Conservation (phyloP, 1,140 invertebrate genomes). For the Drosophila auraria region DNA sequence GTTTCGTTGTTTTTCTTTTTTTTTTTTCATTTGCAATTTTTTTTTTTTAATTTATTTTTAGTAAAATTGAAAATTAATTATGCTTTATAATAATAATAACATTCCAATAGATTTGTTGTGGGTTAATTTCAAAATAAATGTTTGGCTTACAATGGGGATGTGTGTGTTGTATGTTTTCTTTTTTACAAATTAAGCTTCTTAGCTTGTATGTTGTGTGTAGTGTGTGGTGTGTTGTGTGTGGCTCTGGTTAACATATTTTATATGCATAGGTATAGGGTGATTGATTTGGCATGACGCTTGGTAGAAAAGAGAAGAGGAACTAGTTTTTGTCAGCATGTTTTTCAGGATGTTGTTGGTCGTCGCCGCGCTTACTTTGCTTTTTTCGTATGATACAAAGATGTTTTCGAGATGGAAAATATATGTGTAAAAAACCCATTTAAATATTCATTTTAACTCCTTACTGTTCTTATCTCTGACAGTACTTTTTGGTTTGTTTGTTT, state of each 20-base stretch:
- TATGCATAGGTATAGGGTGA: conserved; percentile 41
- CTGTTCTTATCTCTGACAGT: not conserved
- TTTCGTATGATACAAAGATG: conserved; percentile 22
- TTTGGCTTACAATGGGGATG: conserved; percentile 18
- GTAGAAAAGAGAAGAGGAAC: not conserved
- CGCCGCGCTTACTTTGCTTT: conserved; percentile 3
- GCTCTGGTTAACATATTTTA: conserved; percentile 26
- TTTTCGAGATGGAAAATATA: not conserved
- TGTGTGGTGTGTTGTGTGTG: conserved; percentile 33
- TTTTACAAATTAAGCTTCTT: conserved; percentile 15
- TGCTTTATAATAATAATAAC: conserved; percentile 59
- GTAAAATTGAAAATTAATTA: conserved; percentile 78
- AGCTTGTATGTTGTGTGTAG: conserved; percentile 36
- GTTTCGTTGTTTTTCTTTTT: conserved; percentile 3
- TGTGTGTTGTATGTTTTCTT: conserved; percentile 8
- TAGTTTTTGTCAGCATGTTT: conserved; percentile 18
- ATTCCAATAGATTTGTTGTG: conserved; percentile 51
- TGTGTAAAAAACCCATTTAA: conserved; percentile 17
- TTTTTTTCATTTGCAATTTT: conserved; percentile 12
- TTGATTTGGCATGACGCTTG: conserved; percentile 50
- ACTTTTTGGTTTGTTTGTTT: not conserved
- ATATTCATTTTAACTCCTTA: not conserved
- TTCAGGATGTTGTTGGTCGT: conserved; percentile 39
- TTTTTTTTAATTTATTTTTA: conserved; percentile 49
- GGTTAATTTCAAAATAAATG: conserved; percentile 58